Base-by-base conservation (phyloP, 2,888 invertebrate species). In the Mamestra brassicae region DNA sequence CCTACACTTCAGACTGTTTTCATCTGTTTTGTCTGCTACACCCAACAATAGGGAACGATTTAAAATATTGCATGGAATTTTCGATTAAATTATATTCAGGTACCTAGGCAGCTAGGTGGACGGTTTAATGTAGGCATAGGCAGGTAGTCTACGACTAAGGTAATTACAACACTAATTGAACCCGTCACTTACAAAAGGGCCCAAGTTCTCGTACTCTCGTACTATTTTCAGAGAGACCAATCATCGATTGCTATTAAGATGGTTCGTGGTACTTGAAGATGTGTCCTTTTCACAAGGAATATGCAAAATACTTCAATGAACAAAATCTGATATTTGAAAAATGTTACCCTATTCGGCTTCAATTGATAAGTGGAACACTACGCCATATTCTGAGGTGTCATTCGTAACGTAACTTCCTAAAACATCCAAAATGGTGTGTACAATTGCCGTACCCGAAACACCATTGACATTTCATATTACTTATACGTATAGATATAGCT, bases 1-100 rank as follows among this genome's bases (percentile, higher is more conserved):
- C 86, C 90, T 90, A 92, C 92, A 93, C 92, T 94, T 91, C 90
- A 90, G 88, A 90, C 90, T 90, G 90, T 92, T 79, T 93, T 90
- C 93, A 94, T 94, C 93, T 91, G 90, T 89, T 90, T 88, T 89
- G 79, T 86, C 80, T 85, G 86, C 85, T 83, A 88, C 84, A 78
- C 87, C 84, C 89, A 79, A 93, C 94, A 94, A 94, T 94, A 85
- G 90, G 72, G 79, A 87, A 85, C 93, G 91, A 93, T 94, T 93
- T 93, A 90, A 92, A 93, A 80, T 80, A 85, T 85, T 84, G 82
- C 87, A 76, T 70, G 68, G 70, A 64, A 60, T 70, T 71, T 78
- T 75, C 68, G 66, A 83, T 76, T 66, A 75, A 84, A 70, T 80
- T 71, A 72, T 73, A 5, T 45, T 62, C 13, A 42, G 6, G 6